Conservation (phyloP, 2,888 invertebrate genomes). For the Ormyrus labotus region DNA sequence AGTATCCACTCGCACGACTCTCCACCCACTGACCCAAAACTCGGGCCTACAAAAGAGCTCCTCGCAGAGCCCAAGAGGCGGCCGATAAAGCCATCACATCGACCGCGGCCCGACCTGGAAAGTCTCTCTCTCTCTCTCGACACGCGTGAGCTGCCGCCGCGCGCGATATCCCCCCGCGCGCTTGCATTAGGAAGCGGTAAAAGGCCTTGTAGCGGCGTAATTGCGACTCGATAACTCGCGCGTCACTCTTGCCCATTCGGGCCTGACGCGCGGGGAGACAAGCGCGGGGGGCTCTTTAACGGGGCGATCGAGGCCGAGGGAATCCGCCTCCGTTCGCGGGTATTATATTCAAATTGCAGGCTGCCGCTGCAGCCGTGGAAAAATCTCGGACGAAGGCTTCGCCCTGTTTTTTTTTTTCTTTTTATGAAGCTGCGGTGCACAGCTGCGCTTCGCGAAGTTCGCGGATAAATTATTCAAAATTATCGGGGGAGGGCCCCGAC, state of each 20-base stretch:
- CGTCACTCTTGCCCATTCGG: constrained; percentile 9
- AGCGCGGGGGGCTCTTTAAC: background rate
- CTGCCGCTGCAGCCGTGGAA: constrained; percentile 7
- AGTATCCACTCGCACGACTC: too few species aligned
- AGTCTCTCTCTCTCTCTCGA: too few species aligned
- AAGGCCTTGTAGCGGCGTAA: background rate
- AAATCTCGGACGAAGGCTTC: constrained; percentile 21
- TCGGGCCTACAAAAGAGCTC: too few species aligned
- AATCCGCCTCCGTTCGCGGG: constrained; percentile 15
- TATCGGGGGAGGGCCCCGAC: constrained; percentile 7
- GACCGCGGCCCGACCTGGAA: background rate
- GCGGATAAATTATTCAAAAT: constrained; percentile 20
- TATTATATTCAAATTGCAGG: constrained; percentile 37
- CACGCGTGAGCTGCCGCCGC: too few species aligned
- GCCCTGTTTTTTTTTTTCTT: background rate
- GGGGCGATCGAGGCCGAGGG: constrained; percentile 3
- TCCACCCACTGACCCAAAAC: too few species aligned
- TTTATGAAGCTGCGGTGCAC: background rate
- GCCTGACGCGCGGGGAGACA: constrained; percentile 9
- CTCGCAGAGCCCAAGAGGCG: background rate
- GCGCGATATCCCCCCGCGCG: background rate
- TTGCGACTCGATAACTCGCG: background rate
- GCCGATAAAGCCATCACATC: background rate
- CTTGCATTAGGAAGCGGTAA: background rate
- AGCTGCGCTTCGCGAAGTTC: background rate